A percentile compares a stretch with the other conserved stretches of the same genome.
Evolutionary conservation across 2,113 vertebrate species (phyloP).

Genomic region (Nannobrachium achirus): DNA sequence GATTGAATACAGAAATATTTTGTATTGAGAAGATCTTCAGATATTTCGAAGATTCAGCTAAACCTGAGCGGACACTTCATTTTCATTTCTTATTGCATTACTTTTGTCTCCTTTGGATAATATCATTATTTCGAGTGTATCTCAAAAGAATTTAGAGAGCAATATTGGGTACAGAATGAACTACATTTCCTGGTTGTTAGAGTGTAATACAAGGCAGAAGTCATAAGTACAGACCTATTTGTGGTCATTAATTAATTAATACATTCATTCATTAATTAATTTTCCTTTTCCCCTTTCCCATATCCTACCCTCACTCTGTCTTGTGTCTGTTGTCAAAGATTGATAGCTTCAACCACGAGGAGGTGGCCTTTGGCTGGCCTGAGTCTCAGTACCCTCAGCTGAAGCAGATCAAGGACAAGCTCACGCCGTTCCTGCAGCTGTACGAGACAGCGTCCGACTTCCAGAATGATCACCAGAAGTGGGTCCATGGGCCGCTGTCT

Average conservation of each 20-base stretch:
- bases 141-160: background rate
- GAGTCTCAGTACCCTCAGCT: conserved; percentile 84
- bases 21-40: too few relatives aligned
- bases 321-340: conserved; percentile 71
- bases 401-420: conserved; percentile 82
- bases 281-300: background rate
- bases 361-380: conserved; percentile 86
- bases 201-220: background rate
- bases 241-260: background rate
- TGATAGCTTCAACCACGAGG: conserved; percentile 86
- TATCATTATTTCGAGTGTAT: too few relatives aligned
- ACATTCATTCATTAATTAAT: conserved; percentile 1
- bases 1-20: too few relatives aligned
- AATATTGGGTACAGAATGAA: background rate
- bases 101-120: too few relatives aligned
- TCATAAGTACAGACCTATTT: too few relatives aligned
- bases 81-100: too few relatives aligned
- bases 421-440: conserved; percentile 85
- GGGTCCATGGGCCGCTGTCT: conserved; percentile 83
- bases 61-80: too few relatives aligned
- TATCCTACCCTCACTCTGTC: too few relatives aligned
- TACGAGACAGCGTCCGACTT: conserved; percentile 84
- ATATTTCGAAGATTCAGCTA: too few relatives aligned
- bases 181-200: background rate
- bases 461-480: conserved; percentile 73